These are phyloP conservation scores for Caenorhabditis latens DNA, from an alignment of 1,140 invertebrate genomes.

Conservation along the genomic window DNA sequence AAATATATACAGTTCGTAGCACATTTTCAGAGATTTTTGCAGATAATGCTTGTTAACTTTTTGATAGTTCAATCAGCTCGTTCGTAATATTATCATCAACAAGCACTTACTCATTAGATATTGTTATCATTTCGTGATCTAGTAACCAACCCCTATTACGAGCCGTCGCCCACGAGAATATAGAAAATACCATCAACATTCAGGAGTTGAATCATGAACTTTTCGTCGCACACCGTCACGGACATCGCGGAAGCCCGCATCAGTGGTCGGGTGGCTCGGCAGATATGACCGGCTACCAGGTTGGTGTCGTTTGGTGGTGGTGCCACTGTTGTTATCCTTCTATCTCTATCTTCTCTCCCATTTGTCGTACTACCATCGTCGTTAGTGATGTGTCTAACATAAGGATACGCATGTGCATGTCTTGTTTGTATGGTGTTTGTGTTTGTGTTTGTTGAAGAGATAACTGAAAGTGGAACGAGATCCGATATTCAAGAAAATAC, in stretches of 20 bases:
- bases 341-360: neutral
- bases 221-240: slow-evolving; percentile 59
- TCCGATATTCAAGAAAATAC: too few species aligned
- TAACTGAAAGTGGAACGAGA: too few species aligned
- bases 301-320: slow-evolving; percentile 57
- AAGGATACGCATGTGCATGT: too few species aligned
- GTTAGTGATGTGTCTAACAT: neutral
- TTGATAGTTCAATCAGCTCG: neutral
- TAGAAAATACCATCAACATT: neutral
- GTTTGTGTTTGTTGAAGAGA: too few species aligned
- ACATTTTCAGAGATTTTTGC: neutral
- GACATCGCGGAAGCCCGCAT: slow-evolving; percentile 31
- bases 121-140: neutral
- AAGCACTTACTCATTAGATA: neutral
- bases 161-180: neutral
- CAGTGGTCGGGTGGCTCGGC: slow-evolving; percentile 50
- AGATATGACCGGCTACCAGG: slow-evolving; percentile 54
- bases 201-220: slow-evolving; percentile 62
- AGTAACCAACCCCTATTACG: neutral
- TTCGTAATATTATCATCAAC: neutral
- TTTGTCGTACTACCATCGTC: neutral
- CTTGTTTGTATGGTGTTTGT: too few species aligned
- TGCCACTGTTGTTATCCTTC: slow-evolving; percentile 25
- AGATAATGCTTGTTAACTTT: neutral
- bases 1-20: neutral